A percentile compares a stretch with the other conserved stretches of the same genome.
Evolutionary conservation across 2,888 invertebrate species (phyloP).

Genomic region (Mythimna lalbum): DNA sequence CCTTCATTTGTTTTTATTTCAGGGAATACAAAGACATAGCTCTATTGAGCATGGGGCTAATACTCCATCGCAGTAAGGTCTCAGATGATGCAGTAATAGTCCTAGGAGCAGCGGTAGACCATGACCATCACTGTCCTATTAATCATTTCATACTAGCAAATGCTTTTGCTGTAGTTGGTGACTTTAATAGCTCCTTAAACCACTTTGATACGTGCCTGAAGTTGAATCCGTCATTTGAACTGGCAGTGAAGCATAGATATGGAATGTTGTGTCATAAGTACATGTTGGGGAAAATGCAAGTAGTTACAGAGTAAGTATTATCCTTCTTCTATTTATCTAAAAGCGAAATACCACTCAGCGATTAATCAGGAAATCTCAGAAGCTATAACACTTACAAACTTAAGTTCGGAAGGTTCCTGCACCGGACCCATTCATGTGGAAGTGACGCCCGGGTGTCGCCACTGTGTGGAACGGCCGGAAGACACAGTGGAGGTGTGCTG

Average conservation of each 20-base stretch:
- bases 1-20: conserved; percentile 67
- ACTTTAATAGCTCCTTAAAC: conserved; percentile 93
- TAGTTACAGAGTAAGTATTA: conserved; percentile 91
- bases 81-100: conserved; percentile 94
- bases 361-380: too few species aligned
- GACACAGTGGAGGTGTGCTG: too few species aligned
- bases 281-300: conserved; percentile 91
- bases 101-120: conserved; percentile 93
- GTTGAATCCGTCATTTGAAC: conserved; percentile 91
- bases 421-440: too few species aligned
- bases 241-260: conserved; percentile 91
- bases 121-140: conserved; percentile 91
- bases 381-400: too few species aligned
- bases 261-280: conserved; percentile 93
- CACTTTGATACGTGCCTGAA: conserved; percentile 92
- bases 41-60: conserved; percentile 93
- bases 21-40: conserved; percentile 94
- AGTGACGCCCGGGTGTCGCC: too few species aligned
- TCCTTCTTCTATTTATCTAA: too few species aligned
- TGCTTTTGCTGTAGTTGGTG: conserved; percentile 93
- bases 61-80: conserved; percentile 92
- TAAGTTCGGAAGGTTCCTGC: too few species aligned
- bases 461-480: too few species aligned
- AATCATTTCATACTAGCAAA: conserved; percentile 94
- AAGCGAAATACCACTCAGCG: too few species aligned